Evolutionary conservation across 37 sponge, comb jelly and placozoan species (phyloP).

Genomic region (Lycopodina hypogea): DNA sequence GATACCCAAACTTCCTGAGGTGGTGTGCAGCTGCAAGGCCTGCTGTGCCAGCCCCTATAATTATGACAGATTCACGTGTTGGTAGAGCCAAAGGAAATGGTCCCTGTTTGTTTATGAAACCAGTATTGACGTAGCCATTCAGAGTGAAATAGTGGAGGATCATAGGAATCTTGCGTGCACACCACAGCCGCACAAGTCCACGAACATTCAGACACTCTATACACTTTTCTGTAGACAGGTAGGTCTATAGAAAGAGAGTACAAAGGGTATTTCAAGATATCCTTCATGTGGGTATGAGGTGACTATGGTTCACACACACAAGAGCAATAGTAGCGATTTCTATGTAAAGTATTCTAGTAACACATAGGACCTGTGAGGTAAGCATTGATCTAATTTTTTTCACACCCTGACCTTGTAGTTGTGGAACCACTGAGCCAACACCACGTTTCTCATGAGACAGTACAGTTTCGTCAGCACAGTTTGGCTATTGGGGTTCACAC

Average conservation of each 20-base stretch:
- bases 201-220: constrained; percentile 31
- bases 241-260: constrained; percentile 30
- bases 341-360: too few relatives aligned
- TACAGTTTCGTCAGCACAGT: constrained; percentile 55
- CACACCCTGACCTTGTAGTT: constrained; percentile 79
- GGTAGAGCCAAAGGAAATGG: constrained; percentile 40
- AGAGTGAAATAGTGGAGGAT: constrained; percentile 71
- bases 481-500: constrained; percentile 10
- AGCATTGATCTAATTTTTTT: too few relatives aligned
- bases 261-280: not conserved
- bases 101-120: constrained; percentile 41
- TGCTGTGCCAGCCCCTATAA: constrained; percentile 79
- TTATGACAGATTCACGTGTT: constrained; percentile 19
- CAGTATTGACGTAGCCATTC: constrained; percentile 74
- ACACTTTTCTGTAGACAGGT: constrained; percentile 52
- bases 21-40: constrained; percentile 80
- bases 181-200: constrained; percentile 68
- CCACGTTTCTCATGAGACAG: constrained; percentile 75
- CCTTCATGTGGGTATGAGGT: too few relatives aligned
- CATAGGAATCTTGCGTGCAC: constrained; percentile 26
- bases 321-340: too few relatives aligned
- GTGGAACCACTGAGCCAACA: constrained; percentile 80
- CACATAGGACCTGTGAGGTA: too few relatives aligned
- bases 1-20: constrained; percentile 70
- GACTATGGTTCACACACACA: too few relatives aligned